Base-by-base conservation (phyloP, 1,140 invertebrate genomes). In the Drosophila carrolli region DNA sequence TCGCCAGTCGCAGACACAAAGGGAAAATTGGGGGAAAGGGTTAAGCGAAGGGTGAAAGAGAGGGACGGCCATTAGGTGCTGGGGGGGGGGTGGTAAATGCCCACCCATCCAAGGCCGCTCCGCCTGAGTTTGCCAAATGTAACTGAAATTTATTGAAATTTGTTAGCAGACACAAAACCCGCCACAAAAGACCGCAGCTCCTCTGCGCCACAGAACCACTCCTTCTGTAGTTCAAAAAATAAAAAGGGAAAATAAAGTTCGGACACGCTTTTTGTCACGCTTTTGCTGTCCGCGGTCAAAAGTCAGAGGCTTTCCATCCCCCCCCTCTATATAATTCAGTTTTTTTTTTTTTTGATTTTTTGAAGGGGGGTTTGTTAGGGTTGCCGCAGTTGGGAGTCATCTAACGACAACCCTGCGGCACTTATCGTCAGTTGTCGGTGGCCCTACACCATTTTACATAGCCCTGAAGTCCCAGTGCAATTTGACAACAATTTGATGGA, bases 91-190 rank as follows among this genome's bases (percentile, higher is more conserved):
- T 38, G 13, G 35, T 5, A n/a, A 32, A 9, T 6, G 0, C 11
- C 56, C 43, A 3, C 46, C 61, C 60, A 54, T 11, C 27, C 41
- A 71, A 71, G 68, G 66, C 37, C 65, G 53, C 53, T 53, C 54
- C 23, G 46, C 55, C 81, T 81, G 81, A 85, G 82, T 86, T 78
- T 78, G 82, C 66, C 79, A 83, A 89, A 88, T 88, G 83, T 88
- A 89, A 88, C 79, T 89, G 84, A 88, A 88, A 88, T 88, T 88
- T 88, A 88, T 88, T 89, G 84, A 89, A 88, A 88, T 89, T 89
- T 88, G 84, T 88, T 89, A 78, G 67, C 79, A 88, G 79, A 82
- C 79, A 73, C 82, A 78, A 77, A 75, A 53, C 71, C 61, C 54
- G 81, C 81, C 81, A 61, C 79, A 82, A 79, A 83, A 81, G 75